Base-by-base conservation (phyloP, 2,888 invertebrate genomes). In the Saturnia japonica region DNA sequence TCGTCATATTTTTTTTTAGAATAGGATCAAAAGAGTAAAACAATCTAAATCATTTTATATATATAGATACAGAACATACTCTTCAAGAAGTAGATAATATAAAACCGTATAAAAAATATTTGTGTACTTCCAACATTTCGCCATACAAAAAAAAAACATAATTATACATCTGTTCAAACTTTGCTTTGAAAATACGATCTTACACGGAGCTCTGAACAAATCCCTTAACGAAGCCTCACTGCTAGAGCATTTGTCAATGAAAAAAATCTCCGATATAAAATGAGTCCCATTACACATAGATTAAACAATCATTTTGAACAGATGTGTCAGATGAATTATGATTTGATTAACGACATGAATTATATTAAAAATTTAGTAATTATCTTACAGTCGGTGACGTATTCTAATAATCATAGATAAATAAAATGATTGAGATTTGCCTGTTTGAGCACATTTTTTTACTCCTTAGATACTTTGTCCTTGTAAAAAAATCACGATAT, bases 171-270 rank as follows among this genome's bases (percentile, higher is more conserved):
- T 25, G 28, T 25, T 4, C 28, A 60, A 28, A 60, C 9, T 60
- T 25, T 28, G 25, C 25, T 60, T 28, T 60, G 14, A 28, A 28
- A 60, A 60, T 14, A 28, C 57, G 57, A 60, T 28, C 25, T 25
- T 28, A 60, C 14, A 0, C 57, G 14, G 14, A 60, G 57, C 57
- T 14, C 14, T 25, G 25, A 60, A 57, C 43, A 70, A 74, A 75
- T 74, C 73, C 71, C 75, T 69, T 73, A 74, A 75, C 74, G 72
- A 75, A 72, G 64, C 22, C 69, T 28, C 69, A 60, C 71, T 74
- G 74, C 73, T 73, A 72, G 73, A 75, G 72, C 73, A 76, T 77
- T 77, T 74, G 72, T 75, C 76, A 77, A 73, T 77, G 74, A 76
- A 76, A 76, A 73, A 72, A 68, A 47, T 12, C 47, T 60, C 71